Evolutionary conservation across 2,113 vertebrate genomes (phyloP), one percentile per base, ranked within the genome.

Genomic region (Cyanistes caeruleus): DNA sequence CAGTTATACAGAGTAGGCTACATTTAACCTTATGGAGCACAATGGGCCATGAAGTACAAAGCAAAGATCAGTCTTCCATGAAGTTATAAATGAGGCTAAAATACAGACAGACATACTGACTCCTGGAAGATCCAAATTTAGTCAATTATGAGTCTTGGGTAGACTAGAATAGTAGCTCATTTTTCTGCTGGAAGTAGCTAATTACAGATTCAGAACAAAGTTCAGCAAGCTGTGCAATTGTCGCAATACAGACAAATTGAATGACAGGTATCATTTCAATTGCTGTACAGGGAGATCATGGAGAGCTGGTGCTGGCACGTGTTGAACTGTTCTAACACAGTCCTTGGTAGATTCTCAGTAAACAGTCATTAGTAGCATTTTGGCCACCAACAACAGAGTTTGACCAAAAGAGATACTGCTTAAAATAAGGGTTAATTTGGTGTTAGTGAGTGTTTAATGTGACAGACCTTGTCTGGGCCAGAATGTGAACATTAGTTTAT

Each of bases 21-120:
- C 78, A 39, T 59, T 95, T 96, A 93, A 93, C 91, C 87, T 96
- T 82, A 89, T 4, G 60, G 51, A 91, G 55, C 43, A 85, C 82
- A 96, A 83, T 74, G 82, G 90, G 63, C 91, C 94, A 94, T 96
- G 94, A 97, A 96, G 93, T 87, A 90, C 93, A 93, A 80, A 94
- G 94, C 74, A 62, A 87, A 91, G 85, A 90, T 70, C 60, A 67
- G 78, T 48, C 91, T 94, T 85, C 89, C 82, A 80, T 86, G 59
- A 70, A 90, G 55, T n/a, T 68, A 89, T 48, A 94, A 85, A 90
- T 91, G 87, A 77, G 51, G 58, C 70, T 76, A 65, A 93, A 93
- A 93, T 13, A 55, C 79, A 87, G 75, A 93, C 94, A 95, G 96
- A 96, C 91, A 69, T 11, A 94, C 93, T 33, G 82, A 91, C 95